phyloP scores from a whole-genome alignment of 2,888 invertebrate genomes.

The Ophioninae sp. region DNA sequence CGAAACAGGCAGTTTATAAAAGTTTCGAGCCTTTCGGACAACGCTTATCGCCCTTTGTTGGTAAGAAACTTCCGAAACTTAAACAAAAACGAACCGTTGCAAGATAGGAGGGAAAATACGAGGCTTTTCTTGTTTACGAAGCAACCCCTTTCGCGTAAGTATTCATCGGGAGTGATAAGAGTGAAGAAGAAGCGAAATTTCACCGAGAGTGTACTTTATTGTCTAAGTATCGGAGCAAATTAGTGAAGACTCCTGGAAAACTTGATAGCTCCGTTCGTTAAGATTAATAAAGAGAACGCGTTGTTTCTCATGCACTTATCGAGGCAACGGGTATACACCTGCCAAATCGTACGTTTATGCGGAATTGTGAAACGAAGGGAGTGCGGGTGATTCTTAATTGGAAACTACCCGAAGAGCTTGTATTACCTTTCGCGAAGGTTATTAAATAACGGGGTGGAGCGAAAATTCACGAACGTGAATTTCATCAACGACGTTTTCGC shows the following conservation, averaged over 20 bases:
- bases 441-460: neutral
- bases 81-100: neutral
- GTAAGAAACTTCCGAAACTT: neutral
- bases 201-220: conserved; percentile 13
- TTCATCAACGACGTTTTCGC: too few relatives aligned
- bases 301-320: neutral
- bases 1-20: conserved; percentile 41
- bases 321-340: neutral
- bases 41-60: neutral
- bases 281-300: neutral
- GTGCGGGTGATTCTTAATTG: neutral
- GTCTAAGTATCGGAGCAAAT: conserved; percentile 8
- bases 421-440: conserved; percentile 8
- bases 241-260: neutral
- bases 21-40: conserved; percentile 45
- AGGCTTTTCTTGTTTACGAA: conserved; percentile 23
- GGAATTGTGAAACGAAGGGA: neutral
- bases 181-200: conserved; percentile 7
- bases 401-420: conserved; percentile 1
- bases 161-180: neutral
- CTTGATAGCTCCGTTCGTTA: conserved; percentile 28
- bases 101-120: neutral
- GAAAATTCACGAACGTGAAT: too few relatives aligned
- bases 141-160: neutral
- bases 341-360: neutral